Percentiles rank a stretch among this genome's conserved stretches.
phyloP scores from a whole-genome alignment of 1,140 invertebrate species.

The Temnothorax nylanderi region DNA sequence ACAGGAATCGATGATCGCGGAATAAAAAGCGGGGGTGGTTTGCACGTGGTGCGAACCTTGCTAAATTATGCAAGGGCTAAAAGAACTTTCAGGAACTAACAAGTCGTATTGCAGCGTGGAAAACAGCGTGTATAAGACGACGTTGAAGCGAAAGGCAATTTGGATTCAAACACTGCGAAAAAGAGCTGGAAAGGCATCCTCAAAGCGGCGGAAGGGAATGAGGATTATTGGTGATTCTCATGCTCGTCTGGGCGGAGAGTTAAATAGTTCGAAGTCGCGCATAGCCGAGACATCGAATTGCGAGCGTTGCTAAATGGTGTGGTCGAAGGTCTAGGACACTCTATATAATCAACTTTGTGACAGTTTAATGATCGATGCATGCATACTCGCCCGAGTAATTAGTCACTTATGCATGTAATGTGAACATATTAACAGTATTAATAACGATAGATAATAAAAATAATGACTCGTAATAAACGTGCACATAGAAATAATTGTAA shows the following conservation, averaged over 20 bases:
- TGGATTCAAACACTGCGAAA: slow-evolving; percentile 33
- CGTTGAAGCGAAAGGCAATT: slow-evolving; percentile 9
- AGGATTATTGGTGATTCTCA: slow-evolving; percentile 34
- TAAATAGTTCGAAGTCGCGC: slow-evolving; percentile 45
- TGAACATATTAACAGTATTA: slow-evolving; percentile 32
- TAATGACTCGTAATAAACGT: background rate
- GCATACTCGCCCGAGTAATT: slow-evolving; percentile 20
- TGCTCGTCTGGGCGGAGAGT: slow-evolving; percentile 55
- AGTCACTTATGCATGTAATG: slow-evolving; percentile 11
- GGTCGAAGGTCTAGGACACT: slow-evolving; percentile 73
- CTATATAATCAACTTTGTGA: slow-evolving; percentile 52
- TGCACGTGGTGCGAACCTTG: background rate
- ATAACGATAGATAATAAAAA: slow-evolving; percentile 5
- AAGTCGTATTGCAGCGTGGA: slow-evolving; percentile 5
- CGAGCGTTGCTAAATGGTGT: slow-evolving; percentile 65
- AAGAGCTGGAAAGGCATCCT: slow-evolving; percentile 31
- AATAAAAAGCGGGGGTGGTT: slow-evolving; percentile 32
- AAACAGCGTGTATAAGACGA: background rate
- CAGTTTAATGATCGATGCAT: slow-evolving; percentile 55
- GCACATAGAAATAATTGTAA: background rate
- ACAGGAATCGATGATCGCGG: background rate
- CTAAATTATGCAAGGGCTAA: slow-evolving; percentile 30
- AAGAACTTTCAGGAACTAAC: slow-evolving; percentile 38
- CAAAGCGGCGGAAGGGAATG: slow-evolving; percentile 35
- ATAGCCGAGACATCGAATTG: slow-evolving; percentile 64